Conservation (phyloP, 2,113 vertebrate genomes). For the Lophura nycthemera region DNA sequence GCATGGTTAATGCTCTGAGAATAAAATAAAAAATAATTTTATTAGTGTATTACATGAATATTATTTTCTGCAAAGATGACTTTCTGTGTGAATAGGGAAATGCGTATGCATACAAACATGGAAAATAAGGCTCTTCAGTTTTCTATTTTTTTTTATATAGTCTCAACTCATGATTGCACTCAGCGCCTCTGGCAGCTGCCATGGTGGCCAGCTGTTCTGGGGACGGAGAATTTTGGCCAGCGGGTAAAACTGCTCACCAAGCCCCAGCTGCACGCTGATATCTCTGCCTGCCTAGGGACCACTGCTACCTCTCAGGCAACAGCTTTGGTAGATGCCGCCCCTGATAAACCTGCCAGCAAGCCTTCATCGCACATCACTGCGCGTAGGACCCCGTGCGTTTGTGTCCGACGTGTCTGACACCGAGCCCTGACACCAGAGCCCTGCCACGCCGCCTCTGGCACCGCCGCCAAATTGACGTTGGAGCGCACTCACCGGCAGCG, state of each 20-base stretch:
- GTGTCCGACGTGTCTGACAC: accelerated
- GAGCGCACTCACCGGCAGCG: accelerated
- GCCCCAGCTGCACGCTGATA: accelerated
- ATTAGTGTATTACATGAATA: not conserved
- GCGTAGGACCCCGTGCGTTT: accelerated
- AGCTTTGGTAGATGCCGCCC: accelerated
- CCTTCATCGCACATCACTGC: accelerated
- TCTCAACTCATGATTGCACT: accelerated
- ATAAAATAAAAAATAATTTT: not conserved
- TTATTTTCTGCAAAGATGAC: not conserved
- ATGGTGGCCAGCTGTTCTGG: not conserved
- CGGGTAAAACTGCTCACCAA: accelerated
- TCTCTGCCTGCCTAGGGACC: accelerated
- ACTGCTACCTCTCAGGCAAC: accelerated
- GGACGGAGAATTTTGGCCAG: not conserved
- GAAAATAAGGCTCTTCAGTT: not conserved
- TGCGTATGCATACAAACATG: accelerated
- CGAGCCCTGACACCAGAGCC: accelerated
- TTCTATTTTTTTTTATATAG: not conserved
- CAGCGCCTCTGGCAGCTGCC: accelerated
- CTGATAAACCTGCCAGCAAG: too few species aligned
- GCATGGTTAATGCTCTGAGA: not conserved
- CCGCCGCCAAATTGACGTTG: not conserved
- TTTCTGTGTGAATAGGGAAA: not conserved
- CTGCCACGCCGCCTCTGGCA: accelerated